phyloP scores from a whole-genome alignment of 2,888 invertebrate species.

The Selenia dentaria region DNA sequence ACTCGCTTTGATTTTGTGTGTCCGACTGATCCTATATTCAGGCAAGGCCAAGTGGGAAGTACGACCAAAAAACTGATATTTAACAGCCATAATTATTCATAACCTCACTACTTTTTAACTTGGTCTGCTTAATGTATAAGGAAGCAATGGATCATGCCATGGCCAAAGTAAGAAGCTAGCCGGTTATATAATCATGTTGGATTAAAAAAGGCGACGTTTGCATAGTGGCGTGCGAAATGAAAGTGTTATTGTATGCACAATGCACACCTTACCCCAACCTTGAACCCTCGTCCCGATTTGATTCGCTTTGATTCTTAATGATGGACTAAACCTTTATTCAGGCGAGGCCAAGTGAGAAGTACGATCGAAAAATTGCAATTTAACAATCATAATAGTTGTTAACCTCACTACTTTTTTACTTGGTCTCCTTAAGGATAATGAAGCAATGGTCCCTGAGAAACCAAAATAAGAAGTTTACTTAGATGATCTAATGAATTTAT shows the following conservation, averaged over 20 bases:
- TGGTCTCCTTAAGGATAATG: not conserved
- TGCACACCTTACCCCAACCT: too few relatives aligned
- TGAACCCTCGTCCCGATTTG: not conserved
- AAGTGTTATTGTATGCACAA: too few relatives aligned
- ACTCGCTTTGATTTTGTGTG: too few relatives aligned
- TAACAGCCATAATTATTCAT: not conserved
- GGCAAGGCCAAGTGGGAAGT: not conserved
- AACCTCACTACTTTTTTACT: not conserved
- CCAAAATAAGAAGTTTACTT: too few relatives aligned
- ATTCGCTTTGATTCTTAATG: not conserved
- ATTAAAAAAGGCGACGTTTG: too few relatives aligned
- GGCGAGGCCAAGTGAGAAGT: not conserved
- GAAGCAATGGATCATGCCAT: too few relatives aligned
- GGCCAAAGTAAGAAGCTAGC: too few relatives aligned
- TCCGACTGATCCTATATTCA: not conserved
- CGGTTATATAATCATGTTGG: too few relatives aligned
- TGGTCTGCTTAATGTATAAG: not conserved
- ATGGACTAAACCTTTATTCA: not conserved
- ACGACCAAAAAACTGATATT: not conserved
- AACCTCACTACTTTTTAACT: not conserved
- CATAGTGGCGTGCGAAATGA: too few relatives aligned
- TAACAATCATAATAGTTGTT: not conserved
- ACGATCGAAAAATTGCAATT: not conserved
- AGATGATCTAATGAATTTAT: too few relatives aligned
- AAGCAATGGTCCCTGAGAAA: too few relatives aligned